Conservation (phyloP, 1,140 invertebrate species). For the Zaprionus nigranus region DNA sequence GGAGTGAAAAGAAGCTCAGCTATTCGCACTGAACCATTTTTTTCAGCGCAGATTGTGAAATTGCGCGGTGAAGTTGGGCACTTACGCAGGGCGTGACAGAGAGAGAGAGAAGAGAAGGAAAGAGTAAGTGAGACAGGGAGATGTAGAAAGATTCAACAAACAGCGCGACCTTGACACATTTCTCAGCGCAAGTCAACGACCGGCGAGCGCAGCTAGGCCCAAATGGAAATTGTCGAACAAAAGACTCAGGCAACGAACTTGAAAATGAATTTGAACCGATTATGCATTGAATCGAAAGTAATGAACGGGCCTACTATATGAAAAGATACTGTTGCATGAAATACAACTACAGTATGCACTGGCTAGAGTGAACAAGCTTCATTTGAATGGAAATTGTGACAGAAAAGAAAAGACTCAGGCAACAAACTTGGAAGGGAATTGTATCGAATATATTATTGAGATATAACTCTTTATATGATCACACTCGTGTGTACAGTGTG, state of each 20-base stretch:
- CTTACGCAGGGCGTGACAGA: slow-evolving; percentile 49
- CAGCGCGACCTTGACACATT: slow-evolving; percentile 68
- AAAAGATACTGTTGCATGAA: background rate
- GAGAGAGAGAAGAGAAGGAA: slow-evolving; percentile 2
- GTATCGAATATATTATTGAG: background rate
- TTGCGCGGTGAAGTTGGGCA: slow-evolving; percentile 44
- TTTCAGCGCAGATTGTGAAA: slow-evolving; percentile 48
- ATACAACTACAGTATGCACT: background rate
- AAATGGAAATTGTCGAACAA: slow-evolving; percentile 30
- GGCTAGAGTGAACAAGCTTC: background rate
- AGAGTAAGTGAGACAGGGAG: background rate
- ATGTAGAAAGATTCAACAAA: background rate
- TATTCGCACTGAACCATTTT: slow-evolving; percentile 14
- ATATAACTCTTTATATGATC: too few relatives aligned
- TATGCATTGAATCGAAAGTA: background rate
- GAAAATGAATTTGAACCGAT: slow-evolving; percentile 8
- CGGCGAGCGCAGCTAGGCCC: slow-evolving; percentile 31
- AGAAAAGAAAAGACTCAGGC: background rate
- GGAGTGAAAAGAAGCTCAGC: background rate
- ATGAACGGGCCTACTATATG: background rate
- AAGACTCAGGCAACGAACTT: slow-evolving; percentile 57
- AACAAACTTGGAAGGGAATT: background rate
- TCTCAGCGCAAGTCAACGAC: slow-evolving; percentile 47
- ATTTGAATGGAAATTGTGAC: background rate
- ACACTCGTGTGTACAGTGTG: too few relatives aligned